Base-by-base conservation (phyloP, 2,888 invertebrate genomes). In the Stegophylla sp. region DNA sequence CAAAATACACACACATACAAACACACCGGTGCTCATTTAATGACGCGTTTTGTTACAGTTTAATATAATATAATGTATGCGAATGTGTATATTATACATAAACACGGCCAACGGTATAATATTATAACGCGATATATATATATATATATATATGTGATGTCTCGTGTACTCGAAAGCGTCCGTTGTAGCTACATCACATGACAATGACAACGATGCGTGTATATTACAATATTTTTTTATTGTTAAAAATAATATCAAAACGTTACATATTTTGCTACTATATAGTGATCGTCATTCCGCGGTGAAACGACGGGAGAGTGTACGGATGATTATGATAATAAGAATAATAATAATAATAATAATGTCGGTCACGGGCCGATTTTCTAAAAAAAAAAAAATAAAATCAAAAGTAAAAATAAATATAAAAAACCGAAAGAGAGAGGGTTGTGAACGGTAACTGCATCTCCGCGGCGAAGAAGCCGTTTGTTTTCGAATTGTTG, bases 401-500 rank as follows among this genome's bases (percentile, higher is more conserved):
- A 48, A 43, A 26, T 10, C 61, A 63, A 20, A 43, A 61, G 7
- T 17, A 26, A 4, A 9, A 53, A n/a, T 20, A 1, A 5, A 5
- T 34, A 34, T 34, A 34, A 17, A 23, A 48, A 9, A 48, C 23
- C 43, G 28, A 45, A 59, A 61, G 73, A 26, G 59, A 13, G 20
- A 41, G 41, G 3, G 28, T 7, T 34, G 34, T 34, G 34, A 34
- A 34, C 34, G 34, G n/a, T n/a, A n/a, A 34, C 34, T 34, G 34
- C 7, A 7, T 34, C 4, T 34, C 4, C 7, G 34, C 7, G 34
- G 3, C 48, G 48, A 3, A 7, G 15, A 34, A 10, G 41, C 45
- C 12, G 34, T 23, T 23, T 76, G 75, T 76, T 76, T 66, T 76
- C 75, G 53, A 66, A 76, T 53, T 23, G 79, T 79, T 79, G 79